phyloP scores from a whole-genome alignment of 1,140 invertebrate species.

The Plectus sambesii region DNA sequence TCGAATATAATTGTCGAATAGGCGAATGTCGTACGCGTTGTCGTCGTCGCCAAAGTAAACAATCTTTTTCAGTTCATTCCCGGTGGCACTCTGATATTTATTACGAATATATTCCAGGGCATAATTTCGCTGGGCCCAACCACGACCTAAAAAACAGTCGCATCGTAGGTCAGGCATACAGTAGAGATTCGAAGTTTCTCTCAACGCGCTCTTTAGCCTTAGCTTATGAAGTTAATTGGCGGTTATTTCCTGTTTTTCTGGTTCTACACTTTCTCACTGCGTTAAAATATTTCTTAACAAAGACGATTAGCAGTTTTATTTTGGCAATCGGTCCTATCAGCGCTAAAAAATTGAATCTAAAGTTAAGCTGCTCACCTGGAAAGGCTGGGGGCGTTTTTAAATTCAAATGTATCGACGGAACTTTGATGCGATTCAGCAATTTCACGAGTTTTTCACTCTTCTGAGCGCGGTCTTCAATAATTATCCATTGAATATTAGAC shows the following conservation, averaged over 20 bases:
- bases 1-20: conserved; percentile 22
- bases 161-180: too few relatives aligned
- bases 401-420: conserved; percentile 64
- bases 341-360: not conserved
- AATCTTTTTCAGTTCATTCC: not conserved
- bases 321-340: not conserved
- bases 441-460: conserved; percentile 67
- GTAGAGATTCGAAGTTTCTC: too few relatives aligned
- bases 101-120: conserved; percentile 11
- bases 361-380: conserved; percentile 8
- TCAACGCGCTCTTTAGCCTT: too few relatives aligned
- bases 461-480: conserved; percentile 71
- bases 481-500: conserved; percentile 83
- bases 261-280: too few relatives aligned
- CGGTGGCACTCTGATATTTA: too few relatives aligned
- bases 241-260: too few relatives aligned
- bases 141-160: conserved; percentile 9
- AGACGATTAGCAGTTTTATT: too few relatives aligned
- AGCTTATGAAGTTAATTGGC: too few relatives aligned
- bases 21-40: conserved; percentile 22
- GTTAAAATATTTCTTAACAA: too few relatives aligned
- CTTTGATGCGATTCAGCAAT: conserved; percentile 59
- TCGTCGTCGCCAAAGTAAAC: conserved; percentile 26
- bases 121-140: conserved; percentile 13
- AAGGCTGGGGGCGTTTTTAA: too few relatives aligned